Conservation (phyloP, 2,113 vertebrate genomes). For the Dipodomys spectabilis region DNA sequence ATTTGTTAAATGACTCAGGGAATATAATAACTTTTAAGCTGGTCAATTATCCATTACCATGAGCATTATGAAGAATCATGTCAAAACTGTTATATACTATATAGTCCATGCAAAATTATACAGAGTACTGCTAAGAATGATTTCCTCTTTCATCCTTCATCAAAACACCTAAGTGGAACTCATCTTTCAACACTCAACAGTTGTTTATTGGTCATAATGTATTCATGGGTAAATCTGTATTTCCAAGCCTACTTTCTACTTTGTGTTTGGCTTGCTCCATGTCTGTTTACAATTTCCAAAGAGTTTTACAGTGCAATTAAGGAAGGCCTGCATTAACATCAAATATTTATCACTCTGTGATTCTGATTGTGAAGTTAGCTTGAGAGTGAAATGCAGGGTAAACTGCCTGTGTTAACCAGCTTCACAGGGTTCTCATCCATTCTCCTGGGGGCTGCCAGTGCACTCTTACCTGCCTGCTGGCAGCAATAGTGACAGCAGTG, state of each 20-base stretch:
- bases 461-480: not conserved
- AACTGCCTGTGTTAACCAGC: constrained; percentile 16
- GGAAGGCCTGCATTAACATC: constrained; percentile 49
- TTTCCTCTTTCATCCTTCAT: not conserved
- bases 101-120: not conserved
- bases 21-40: not conserved
- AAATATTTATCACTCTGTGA: constrained; percentile 69
- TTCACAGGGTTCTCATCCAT: not conserved
- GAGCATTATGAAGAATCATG: not conserved
- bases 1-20: not conserved
- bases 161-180: not conserved
- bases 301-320: constrained; percentile 68
- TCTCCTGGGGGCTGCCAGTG: not conserved
- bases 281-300: constrained; percentile 63
- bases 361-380: constrained; percentile 65
- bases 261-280: not conserved
- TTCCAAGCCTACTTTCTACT: not conserved
- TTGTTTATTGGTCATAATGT: not conserved
- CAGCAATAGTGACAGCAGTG: not conserved
- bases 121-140: not conserved
- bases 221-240: not conserved
- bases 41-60: not conserved
- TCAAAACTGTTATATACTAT: not conserved
- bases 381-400: constrained; percentile 27
- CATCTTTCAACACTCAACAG: not conserved